Evolutionary conservation across 2,797 vertebrate species (phyloP), one percentile per base, ranked within the genome.

Genomic region (Chromis chromis): DNA sequence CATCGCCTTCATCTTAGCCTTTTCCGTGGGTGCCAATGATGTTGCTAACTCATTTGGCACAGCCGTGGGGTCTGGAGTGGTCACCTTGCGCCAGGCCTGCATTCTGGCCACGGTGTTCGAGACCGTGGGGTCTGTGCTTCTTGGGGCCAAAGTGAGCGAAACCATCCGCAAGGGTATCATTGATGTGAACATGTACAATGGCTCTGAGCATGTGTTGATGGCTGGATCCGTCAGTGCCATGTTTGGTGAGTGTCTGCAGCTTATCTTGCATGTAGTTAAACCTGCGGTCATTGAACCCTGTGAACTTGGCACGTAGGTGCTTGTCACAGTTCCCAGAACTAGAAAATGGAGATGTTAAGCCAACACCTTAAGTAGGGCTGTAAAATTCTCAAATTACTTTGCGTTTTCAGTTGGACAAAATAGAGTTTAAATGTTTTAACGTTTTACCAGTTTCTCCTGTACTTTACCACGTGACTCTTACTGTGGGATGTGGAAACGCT

Each of bases 31-130:
- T 0, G 98, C 98, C 87, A 99, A 99, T 63, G 98, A 99, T 4
- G 98, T 99, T 9, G 98, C 98, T 36, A 99, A 99, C 91, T 99
- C 98, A 0, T 99, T 99, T 16, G 98, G 98, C 69, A 99, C 98
- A 0, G 98, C 98, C 0, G 98, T 99, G 60, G 98, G 98, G 76
- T 99, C 98, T 0, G 98, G 98, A 0, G 98, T 99, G 42, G 97
- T 99, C 86, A 98, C 97, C 44, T 93, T 99, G 61, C 95, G 95
- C 21, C 97, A 97, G 67, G 98, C 98, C 2, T 99, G 98, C 70
- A 68, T 99, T 80, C 86, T 99, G 55, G 98, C 98, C 40, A 96
- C 96, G 0, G 48, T 99, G 76, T 99, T 99, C 9, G 98, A 99
- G 89, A 99, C 98, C 0, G 74, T 98, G 78, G 98, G 98, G 53